A percentile compares a stretch with the other conserved stretches of the same genome.
These are phyloP conservation scores for Rhimphoctona megacephalus DNA, from an alignment of 2,888 invertebrate genomes.

Conservation along the genomic window DNA sequence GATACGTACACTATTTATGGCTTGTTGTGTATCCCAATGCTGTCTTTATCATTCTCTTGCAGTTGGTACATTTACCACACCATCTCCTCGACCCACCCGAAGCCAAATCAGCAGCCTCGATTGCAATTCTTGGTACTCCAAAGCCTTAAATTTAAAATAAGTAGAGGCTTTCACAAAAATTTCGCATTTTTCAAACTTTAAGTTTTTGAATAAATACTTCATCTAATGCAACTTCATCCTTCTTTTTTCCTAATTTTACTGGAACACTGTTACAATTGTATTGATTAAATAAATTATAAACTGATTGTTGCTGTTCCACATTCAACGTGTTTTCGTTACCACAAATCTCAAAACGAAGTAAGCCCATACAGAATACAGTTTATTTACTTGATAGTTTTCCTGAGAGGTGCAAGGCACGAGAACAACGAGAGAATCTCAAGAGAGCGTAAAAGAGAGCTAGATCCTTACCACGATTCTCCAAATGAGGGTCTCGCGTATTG, in stretches of 20 bases:
- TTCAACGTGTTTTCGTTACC: background rate
- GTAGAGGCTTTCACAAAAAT: slow-evolving; percentile 9
- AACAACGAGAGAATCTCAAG: slow-evolving; percentile 30
- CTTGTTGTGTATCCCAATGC: slow-evolving; percentile 48
- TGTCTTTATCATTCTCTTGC: slow-evolving; percentile 52
- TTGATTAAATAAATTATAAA: background rate
- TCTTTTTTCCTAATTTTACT: background rate
- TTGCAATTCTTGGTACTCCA: slow-evolving; percentile 61
- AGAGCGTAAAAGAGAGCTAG: slow-evolving; percentile 58
- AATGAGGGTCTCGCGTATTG: slow-evolving; percentile 75
- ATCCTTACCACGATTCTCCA: slow-evolving; percentile 79
- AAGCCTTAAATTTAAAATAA: slow-evolving; percentile 54
- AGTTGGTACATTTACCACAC: slow-evolving; percentile 20
- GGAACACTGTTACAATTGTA: background rate
- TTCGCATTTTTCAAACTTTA: background rate
- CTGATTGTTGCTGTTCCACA: background rate
- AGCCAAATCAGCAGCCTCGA: slow-evolving; percentile 59
- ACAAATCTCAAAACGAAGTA: slow-evolving; percentile 5
- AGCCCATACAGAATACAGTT: slow-evolving; percentile 12
- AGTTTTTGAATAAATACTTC: background rate
- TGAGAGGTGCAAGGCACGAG: slow-evolving; percentile 15
- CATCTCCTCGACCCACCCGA: slow-evolving; percentile 50
- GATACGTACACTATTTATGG: slow-evolving; percentile 39
- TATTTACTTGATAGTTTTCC: slow-evolving; percentile 29
- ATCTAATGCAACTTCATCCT: background rate